A percentile compares a stretch with the other conserved stretches of the same genome.
Evolutionary conservation across 2,113 vertebrate genomes (phyloP).

Genomic region (Pardalotus punctatus): DNA sequence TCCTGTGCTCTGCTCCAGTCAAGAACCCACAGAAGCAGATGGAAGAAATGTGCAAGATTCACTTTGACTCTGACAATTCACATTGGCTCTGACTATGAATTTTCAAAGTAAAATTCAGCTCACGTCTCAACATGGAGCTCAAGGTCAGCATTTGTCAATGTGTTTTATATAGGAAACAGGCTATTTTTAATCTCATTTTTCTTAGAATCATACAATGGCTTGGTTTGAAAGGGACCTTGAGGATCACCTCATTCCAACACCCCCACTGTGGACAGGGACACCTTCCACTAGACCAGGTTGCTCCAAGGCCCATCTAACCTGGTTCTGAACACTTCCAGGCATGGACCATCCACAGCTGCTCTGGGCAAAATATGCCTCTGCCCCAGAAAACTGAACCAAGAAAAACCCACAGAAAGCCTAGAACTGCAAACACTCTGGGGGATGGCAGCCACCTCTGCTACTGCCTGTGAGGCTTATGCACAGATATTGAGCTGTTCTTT

Average conservation of each 20-base stretch:
- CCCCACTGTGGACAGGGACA: neutral
- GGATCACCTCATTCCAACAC: neutral
- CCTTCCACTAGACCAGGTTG: neutral
- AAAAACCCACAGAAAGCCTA: neutral
- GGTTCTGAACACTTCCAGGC: neutral
- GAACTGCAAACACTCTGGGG: neutral
- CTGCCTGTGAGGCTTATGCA: neutral
- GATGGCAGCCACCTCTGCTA: neutral
- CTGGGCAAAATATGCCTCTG: neutral
- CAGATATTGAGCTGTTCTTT: neutral
- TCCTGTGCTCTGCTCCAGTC: neutral
- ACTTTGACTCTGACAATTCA: neutral
- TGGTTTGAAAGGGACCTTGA: neutral
- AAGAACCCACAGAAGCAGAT: neutral
- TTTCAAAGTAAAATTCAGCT: neutral
- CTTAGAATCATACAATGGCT: neutral
- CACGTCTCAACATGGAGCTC: accelerated
- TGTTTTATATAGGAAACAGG: neutral
- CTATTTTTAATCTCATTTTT: neutral
- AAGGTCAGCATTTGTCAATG: neutral
- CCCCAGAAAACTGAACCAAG: neutral
- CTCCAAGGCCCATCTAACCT: neutral
- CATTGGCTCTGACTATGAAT: neutral
- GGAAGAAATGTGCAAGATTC: neutral
- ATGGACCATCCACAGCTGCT: neutral